Evolutionary conservation across 2,797 vertebrate species (phyloP).

Genomic region (Hippoglossus hippoglossus): DNA sequence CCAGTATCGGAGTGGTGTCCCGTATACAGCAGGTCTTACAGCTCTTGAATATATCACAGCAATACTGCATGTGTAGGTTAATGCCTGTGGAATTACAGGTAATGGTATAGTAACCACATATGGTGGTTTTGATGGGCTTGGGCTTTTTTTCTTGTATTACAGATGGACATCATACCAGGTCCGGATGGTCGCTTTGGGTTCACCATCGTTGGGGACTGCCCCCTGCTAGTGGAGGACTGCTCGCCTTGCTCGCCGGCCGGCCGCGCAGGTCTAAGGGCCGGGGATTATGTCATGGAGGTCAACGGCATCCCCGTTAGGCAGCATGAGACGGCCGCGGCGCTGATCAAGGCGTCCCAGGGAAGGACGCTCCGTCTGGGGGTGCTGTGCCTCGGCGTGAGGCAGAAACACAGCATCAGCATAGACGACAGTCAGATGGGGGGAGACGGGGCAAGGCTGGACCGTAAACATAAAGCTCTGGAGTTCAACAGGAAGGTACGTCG

Average conservation of each 20-base stretch:
- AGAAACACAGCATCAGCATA: constrained; percentile 70
- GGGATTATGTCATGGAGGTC: constrained; percentile 91
- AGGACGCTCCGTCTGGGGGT: constrained; percentile 86
- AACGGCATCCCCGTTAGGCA: constrained; percentile 85
- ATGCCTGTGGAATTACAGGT: background rate
- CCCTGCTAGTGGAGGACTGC: constrained; percentile 88
- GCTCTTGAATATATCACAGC: constrained; percentile 5
- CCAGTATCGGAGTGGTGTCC: constrained; percentile 96
- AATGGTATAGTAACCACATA: no score
- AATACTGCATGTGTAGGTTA: background rate
- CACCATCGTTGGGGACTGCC: constrained; percentile 84
- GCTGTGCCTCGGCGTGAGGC: constrained; percentile 83
- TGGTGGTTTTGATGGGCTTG: background rate
- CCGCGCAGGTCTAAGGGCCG: constrained; percentile 85
- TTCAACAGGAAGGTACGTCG: constrained; percentile 90
- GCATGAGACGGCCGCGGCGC: constrained; percentile 79
- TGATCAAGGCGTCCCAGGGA: constrained; percentile 85
- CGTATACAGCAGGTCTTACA: constrained; percentile 84
- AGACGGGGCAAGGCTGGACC: constrained; percentile 78
- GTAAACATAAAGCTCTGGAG: constrained; percentile 91
- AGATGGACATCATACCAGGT: constrained; percentile 83
- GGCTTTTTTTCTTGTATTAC: constrained; percentile 12
- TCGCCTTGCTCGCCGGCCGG: constrained; percentile 86
- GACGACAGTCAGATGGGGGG: constrained; percentile 73
- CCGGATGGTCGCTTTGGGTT: constrained; percentile 87